These are phyloP conservation scores for Tipula helvola DNA, from an alignment of 2,888 invertebrate species.

Conservation along the genomic window DNA sequence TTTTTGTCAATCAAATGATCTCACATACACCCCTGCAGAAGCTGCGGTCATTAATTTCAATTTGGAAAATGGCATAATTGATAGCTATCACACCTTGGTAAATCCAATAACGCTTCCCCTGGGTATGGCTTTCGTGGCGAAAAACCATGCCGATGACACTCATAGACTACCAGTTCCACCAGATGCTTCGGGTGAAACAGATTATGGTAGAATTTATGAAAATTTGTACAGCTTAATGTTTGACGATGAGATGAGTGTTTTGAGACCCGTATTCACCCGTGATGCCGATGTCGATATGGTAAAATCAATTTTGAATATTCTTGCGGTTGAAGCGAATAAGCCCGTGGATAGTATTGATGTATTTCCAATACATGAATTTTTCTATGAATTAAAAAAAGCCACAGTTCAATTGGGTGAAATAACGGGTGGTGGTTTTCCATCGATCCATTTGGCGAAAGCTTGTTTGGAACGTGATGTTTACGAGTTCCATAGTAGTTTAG, in stretches of 20 bases:
- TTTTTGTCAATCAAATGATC: not conserved
- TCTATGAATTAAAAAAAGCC: not conserved
- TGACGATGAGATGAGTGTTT: conserved; percentile 16
- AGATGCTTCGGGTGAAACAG: conserved; percentile 19
- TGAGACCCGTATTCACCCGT: conserved; percentile 30
- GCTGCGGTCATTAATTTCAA: conserved; percentile 32
- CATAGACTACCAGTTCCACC: conserved; percentile 29
- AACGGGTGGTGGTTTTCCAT: not conserved
- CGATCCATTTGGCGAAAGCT: not conserved
- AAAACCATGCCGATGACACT: conserved; percentile 25
- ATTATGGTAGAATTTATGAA: conserved; percentile 22
- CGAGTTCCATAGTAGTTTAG: not conserved
- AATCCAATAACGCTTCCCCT: conserved; percentile 21
- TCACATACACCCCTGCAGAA: conserved; percentile 33
- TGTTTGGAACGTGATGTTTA: not conserved
- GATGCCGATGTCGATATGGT: conserved; percentile 18
- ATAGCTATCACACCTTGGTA: conserved; percentile 11
- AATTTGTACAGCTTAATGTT: conserved; percentile 26
- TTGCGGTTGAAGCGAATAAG: not conserved
- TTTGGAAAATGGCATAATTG: conserved; percentile 29
- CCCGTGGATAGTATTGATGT: not conserved
- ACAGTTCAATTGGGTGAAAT: not conserved
- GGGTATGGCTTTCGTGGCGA: conserved; percentile 30
- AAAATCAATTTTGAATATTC: conserved; percentile 16
- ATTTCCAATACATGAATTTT: not conserved